Base-by-base conservation (phyloP, 2,113 vertebrate genomes). In the Promerops cafer region DNA sequence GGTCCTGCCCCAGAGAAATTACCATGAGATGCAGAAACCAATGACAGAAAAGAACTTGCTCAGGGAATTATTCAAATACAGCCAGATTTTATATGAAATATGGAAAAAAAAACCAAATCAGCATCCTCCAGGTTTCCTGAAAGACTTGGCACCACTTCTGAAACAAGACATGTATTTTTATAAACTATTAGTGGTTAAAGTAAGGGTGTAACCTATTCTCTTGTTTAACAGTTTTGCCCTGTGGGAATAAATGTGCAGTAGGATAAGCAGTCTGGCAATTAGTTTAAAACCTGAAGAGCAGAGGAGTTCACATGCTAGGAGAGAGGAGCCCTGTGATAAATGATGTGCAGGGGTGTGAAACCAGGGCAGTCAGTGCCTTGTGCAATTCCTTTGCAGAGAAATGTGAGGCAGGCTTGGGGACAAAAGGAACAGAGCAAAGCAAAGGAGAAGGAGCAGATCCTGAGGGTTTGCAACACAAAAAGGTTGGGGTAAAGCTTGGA, bases 231-330 rank as follows among this genome's bases (percentile, higher is more conserved):
- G 13, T 19, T 74, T 66, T 92, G 18, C 54, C 76, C 50, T n/a
- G 30, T 69, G 68, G 68, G 77, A 91, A 66, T 61, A 54, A 76
- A 61, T 9, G 14, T 59, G 20, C 26, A 45, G 56, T 33, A 65
- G 56, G 75, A 90, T 37, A 82, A 93, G 40, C 54, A 71, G 87
- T 54, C 35, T 74, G 69, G 53, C 53, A 81, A 45, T 91, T 76
- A 82, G 52, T 76, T 71, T 40, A 40, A 91, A 90, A 85, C 42
- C 50, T 89, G 65, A 40, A 27, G 68, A 89, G 44, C 47, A 56
- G 59, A 63, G 63, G 50, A 60, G 50, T 79, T 91, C 37, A 28
- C 3, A 16, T 50, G 74, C 83, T 68, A 49, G 70, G 64, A 33
- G 16, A 53, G 57, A 77, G 90, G 27, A 83, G 54, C 52, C 11